Percentiles rank a stretch among this genome's conserved stretches.
Conservation (phyloP, 2,797 vertebrate species). For the Leptatherina wallacei region DNA sequence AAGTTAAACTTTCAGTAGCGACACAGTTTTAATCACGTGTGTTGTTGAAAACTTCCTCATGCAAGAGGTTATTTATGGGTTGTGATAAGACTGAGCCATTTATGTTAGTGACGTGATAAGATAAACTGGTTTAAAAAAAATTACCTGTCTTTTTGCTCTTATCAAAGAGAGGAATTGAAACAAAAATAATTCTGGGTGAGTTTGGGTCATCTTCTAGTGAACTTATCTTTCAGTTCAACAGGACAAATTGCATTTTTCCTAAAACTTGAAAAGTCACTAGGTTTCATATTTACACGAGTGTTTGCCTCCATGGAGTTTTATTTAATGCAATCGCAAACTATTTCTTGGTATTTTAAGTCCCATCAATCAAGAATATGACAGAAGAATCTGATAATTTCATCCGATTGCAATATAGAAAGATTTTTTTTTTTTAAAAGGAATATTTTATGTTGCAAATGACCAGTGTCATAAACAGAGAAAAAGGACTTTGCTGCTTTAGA, state of each 20-base stretch:
- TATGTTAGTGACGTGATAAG: too few species aligned
- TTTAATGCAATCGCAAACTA: not conserved
- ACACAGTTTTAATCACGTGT: not conserved
- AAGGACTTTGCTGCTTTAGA: not conserved
- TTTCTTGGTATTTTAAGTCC: not conserved
- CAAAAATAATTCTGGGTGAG: not conserved
- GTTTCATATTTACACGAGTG: not conserved
- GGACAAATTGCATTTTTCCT: not conserved
- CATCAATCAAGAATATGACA: not conserved
- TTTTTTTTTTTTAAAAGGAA: not conserved
- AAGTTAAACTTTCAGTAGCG: not conserved
- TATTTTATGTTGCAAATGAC: not conserved
- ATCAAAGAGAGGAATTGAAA: not conserved
- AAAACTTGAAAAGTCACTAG: not conserved
- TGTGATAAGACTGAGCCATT: too few species aligned
- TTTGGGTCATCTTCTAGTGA: not conserved
- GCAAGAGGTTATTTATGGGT: too few species aligned
- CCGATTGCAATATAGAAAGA: not conserved
- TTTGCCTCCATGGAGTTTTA: not conserved
- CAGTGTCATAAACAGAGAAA: not conserved
- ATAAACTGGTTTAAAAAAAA: too few species aligned
- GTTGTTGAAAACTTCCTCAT: not conserved
- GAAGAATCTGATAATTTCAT: not conserved
- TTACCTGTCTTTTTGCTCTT: not conserved
- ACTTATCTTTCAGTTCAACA: not conserved